Conservation (phyloP, 2,888 invertebrate genomes). For the Agonum fuliginosum region DNA sequence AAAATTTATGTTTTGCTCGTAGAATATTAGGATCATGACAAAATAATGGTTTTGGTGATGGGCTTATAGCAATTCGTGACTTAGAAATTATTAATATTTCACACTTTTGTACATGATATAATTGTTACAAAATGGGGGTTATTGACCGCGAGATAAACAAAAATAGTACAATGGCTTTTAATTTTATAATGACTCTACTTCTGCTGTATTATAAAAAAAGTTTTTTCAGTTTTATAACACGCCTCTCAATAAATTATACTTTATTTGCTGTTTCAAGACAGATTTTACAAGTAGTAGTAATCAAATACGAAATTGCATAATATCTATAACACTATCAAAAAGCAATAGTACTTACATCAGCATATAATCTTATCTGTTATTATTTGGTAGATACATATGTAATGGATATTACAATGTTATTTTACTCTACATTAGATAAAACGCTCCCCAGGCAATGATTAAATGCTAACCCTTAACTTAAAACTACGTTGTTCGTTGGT, state of each 20-base stretch:
- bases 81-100: constrained; percentile 10
- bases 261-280: too few species aligned
- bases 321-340: constrained; percentile 9
- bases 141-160: constrained; percentile 1
- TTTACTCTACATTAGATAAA: constrained; percentile 25
- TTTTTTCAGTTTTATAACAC: too few species aligned
- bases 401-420: constrained; percentile 5
- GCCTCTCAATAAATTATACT: too few species aligned
- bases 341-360: constrained; percentile 32
- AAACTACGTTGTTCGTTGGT: constrained; percentile 16
- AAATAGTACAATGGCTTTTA: too few species aligned
- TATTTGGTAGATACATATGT: constrained; percentile 36
- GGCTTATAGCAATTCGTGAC: background rate
- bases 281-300: background rate
- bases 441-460: constrained; percentile 30
- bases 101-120: constrained; percentile 25
- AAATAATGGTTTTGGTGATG: background rate
- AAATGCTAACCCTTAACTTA: constrained; percentile 47
- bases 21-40: background rate
- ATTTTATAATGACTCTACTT: too few species aligned
- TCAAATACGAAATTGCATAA: constrained; percentile 14
- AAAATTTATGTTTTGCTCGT: background rate
- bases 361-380: constrained; percentile 28
- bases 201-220: too few species aligned
- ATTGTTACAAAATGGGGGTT: constrained; percentile 1